Evolutionary conservation across 2,888 invertebrate species (phyloP).

Genomic region (Hermodice carunculata): DNA sequence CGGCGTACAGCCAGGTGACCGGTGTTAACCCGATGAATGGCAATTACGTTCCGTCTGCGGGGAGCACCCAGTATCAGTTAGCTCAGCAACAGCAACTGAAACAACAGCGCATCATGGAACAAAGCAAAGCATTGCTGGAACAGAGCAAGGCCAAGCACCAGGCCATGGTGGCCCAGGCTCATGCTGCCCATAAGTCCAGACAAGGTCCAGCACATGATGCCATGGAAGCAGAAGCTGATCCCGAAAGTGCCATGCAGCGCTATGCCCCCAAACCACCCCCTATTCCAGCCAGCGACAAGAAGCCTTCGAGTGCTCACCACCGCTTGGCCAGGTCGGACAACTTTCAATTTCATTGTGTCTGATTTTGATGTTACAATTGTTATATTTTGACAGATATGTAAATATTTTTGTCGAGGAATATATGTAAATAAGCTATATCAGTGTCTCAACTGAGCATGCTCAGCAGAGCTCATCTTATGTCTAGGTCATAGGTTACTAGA

Average conservation of each 20-base stretch:
- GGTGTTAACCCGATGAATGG: constrained; percentile 48
- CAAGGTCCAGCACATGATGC: constrained; percentile 23
- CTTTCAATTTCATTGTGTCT: neutral
- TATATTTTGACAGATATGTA: too few species aligned
- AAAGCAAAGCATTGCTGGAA: constrained; percentile 53
- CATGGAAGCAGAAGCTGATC: constrained; percentile 14
- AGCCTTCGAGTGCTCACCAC: constrained; percentile 47
- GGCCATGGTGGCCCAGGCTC: constrained; percentile 67
- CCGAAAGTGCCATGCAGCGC: constrained; percentile 44
- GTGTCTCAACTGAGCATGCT: neutral
- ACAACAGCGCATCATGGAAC: constrained; percentile 50
- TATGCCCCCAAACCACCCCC: constrained; percentile 59
- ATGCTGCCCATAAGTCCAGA: constrained; percentile 54
- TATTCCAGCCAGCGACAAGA: constrained; percentile 46
- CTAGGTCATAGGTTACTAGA: too few species aligned
- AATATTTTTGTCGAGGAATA: too few species aligned
- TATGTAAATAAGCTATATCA: too few species aligned
- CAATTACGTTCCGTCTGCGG: constrained; percentile 46
- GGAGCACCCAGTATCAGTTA: constrained; percentile 57
- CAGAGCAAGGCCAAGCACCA: constrained; percentile 68
- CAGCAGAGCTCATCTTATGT: too few species aligned
- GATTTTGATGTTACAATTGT: neutral
- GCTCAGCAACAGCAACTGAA: constrained; percentile 47
- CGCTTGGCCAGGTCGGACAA: constrained; percentile 50
- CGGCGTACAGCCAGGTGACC: constrained; percentile 56